phyloP scores from a whole-genome alignment of 2,113 vertebrate genomes.

The Rhodinocichla rosea region DNA sequence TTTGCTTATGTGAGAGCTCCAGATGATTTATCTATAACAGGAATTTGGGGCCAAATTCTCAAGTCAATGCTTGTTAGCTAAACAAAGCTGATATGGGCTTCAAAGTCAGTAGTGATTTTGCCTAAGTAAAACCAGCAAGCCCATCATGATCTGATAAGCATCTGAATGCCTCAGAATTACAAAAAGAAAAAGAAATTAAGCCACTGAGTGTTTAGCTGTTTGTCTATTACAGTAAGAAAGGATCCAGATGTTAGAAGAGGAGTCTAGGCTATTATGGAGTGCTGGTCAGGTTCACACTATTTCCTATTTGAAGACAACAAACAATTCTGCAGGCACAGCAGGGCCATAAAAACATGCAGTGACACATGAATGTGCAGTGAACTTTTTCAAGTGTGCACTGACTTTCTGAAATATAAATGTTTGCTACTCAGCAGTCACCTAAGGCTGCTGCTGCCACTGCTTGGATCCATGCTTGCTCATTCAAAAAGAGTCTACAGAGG shows the following conservation, averaged over 20 bases:
- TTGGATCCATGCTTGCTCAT: not conserved
- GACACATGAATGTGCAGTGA: slow-evolving; percentile 51
- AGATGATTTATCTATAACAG: slow-evolving; percentile 51
- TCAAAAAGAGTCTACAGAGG: not conserved
- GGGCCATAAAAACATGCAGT: slow-evolving; percentile 52
- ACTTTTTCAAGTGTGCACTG: slow-evolving; percentile 7
- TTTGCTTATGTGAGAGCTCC: slow-evolving; percentile 6
- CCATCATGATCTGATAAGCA: slow-evolving; percentile 27
- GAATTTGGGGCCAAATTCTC: slow-evolving; percentile 53
- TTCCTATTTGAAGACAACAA: slow-evolving; percentile 32
- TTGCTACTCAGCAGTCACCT: not conserved
- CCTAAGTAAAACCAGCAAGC: slow-evolving; percentile 52
- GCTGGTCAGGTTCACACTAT: slow-evolving; percentile 7
- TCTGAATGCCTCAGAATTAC: slow-evolving; percentile 10
- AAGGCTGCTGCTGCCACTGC: not conserved
- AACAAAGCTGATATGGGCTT: slow-evolving; percentile 35
- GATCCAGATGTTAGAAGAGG: slow-evolving; percentile 25
- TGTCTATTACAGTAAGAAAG: slow-evolving; percentile 22
- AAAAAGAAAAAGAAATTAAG: slow-evolving; percentile 36
- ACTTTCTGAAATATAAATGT: slow-evolving; percentile 4
- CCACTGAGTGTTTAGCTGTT: slow-evolving; percentile 47
- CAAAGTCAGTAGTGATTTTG: slow-evolving; percentile 52
- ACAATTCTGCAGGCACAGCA: slow-evolving; percentile 44
- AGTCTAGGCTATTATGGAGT: not conserved
- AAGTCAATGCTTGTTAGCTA: slow-evolving; percentile 45